Evolutionary conservation across 2,888 invertebrate genomes (phyloP).

Genomic region (Pachycephus smyrnensis): DNA sequence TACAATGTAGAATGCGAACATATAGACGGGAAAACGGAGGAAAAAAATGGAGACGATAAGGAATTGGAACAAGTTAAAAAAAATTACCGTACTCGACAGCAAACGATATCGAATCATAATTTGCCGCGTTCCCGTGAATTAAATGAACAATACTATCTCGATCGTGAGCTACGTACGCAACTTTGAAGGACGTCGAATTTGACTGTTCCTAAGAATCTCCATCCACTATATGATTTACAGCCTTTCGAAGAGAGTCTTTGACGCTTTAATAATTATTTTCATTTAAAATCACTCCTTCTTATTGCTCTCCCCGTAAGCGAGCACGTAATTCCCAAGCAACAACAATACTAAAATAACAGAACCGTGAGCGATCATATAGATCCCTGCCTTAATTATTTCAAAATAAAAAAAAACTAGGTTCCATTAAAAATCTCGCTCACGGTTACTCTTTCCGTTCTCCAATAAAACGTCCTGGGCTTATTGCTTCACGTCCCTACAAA

Average conservation of each 20-base stretch:
- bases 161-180: neutral
- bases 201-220: neutral
- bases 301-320: neutral
- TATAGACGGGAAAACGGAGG: neutral
- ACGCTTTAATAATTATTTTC: neutral
- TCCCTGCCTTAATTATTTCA: neutral
- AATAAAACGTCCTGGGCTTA: neutral
- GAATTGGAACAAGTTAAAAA: neutral
- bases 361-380: neutral
- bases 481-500: neutral
- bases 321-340: neutral
- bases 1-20: neutral
- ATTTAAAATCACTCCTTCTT: neutral
- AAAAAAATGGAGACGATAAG: neutral
- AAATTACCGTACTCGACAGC: neutral
- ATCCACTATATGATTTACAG: neutral
- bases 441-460: neutral
- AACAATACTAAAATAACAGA: neutral
- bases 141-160: neutral
- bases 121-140: neutral
- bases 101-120: no score
- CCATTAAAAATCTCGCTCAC: neutral
- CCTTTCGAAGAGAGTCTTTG: neutral
- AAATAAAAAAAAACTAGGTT: neutral
- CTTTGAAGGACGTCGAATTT: neutral